Evolutionary conservation across 2,888 invertebrate genomes (phyloP).

Genomic region (Pristionchus exspectatus): DNA sequence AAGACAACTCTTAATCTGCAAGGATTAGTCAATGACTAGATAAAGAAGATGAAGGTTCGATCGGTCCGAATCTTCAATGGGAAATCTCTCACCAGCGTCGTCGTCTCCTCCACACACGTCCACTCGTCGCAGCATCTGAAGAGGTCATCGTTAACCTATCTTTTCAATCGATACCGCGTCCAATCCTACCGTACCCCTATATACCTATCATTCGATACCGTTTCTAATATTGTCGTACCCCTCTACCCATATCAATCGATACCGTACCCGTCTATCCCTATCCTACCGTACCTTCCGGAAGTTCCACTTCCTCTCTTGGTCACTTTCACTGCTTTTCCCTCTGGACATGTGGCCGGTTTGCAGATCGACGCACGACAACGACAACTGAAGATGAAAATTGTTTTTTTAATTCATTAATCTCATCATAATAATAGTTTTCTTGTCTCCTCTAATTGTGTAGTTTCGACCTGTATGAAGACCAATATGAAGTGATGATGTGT

Average conservation of each 20-base stretch:
- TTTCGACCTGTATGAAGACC: no score
- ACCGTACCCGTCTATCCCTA: background rate
- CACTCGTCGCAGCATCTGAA: conserved; percentile 72
- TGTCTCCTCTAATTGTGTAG: no score
- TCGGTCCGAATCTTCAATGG: background rate
- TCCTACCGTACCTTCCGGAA: conserved; percentile 65
- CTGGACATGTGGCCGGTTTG: conserved; percentile 72
- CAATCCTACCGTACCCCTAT: background rate
- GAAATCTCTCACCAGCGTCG: background rate
- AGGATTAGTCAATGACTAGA: background rate
- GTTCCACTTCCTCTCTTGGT: conserved; percentile 65
- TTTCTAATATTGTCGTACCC: background rate
- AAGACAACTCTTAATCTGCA: conserved; percentile 61
- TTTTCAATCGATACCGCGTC: background rate
- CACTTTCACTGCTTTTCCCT: conserved; percentile 65
- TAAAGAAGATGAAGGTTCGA: background rate
- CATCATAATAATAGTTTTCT: background rate
- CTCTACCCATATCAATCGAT: background rate
- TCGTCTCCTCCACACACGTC: conserved; percentile 59
- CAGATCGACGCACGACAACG: conserved; percentile 74
- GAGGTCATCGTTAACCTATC: background rate
- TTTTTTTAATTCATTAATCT: background rate
- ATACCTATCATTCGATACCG: background rate
- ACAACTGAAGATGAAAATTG: conserved; percentile 61
- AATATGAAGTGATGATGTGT: background rate